phyloP scores from a whole-genome alignment of 2,888 invertebrate genomes.

The Leptura quadrifasciata region DNA sequence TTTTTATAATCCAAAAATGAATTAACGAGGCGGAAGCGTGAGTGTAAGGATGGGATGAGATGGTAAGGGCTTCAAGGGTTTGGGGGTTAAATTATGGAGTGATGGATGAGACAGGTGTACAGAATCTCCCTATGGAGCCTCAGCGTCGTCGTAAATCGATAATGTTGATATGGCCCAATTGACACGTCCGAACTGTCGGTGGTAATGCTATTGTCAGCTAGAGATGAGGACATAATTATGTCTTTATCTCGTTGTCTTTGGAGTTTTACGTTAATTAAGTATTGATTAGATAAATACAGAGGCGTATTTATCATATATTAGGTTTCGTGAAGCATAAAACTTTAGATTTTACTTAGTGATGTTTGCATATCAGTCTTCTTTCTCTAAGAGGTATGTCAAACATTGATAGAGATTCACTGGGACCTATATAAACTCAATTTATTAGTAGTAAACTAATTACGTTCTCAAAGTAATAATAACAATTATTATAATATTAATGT shows the following conservation, averaged over 20 bases:
- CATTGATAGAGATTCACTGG: too few relatives aligned
- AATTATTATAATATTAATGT: too few relatives aligned
- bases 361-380: too few relatives aligned
- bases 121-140: slow-evolving; percentile 42
- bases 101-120: slow-evolving; percentile 46
- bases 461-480: too few relatives aligned
- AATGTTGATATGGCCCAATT: slow-evolving; percentile 46
- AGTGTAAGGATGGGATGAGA: slow-evolving; percentile 1
- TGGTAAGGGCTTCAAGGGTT: slow-evolving; percentile 37
- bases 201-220: slow-evolving; percentile 42
- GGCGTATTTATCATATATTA: background rate
- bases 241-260: slow-evolving; percentile 41
- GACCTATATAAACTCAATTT: too few relatives aligned
- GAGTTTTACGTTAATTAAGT: slow-evolving; percentile 39
- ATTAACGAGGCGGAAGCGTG: slow-evolving; percentile 31
- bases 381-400: too few relatives aligned
- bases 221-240: slow-evolving; percentile 39
- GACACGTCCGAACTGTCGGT: slow-evolving; percentile 42
- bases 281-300: slow-evolving; percentile 17
- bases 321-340: too few relatives aligned
- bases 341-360: too few relatives aligned
- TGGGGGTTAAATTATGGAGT: slow-evolving; percentile 41
- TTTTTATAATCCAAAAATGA: slow-evolving; percentile 37
- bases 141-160: slow-evolving; percentile 40
- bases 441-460: too few relatives aligned